Base-by-base conservation (phyloP, 2,888 invertebrate genomes). In the Eupithecia subumbrata region DNA sequence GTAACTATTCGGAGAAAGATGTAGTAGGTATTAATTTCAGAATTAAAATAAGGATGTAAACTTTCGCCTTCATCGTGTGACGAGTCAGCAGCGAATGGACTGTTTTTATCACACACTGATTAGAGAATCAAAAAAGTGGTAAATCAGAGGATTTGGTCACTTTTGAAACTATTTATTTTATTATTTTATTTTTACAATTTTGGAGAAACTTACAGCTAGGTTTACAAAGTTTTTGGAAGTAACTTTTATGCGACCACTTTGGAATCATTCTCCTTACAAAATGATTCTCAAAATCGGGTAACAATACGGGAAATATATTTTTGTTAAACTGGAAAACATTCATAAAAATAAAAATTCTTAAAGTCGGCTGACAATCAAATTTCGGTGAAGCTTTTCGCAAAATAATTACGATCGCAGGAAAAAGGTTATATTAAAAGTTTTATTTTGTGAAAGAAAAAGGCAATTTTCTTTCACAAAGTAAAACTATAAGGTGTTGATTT, bases 401-500 rank as follows among this genome's bases (percentile, higher is more conserved):
- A n/a, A n/a, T n/a, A n/a, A n/a, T 52, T 22, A 52, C 9, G 3
- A 52, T 16, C 3, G 2, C n/a, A 52, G 11, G 52, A 22, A 56
- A 22, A 1, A 22, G 9, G n/a, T 11, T n/a, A 56, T 22, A 11
- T 56, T 0, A 4, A 0, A 56, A 56, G 48, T n/a, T 8, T 14
- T 48, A 9, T 11, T n/a, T n/a, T n/a, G n/a, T n/a, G n/a, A n/a
- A n/a, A n/a, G n/a, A n/a, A n/a, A n/a, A n/a, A n/a, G n/a, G n/a
- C n/a, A n/a, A n/a, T n/a, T n/a, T n/a, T n/a, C n/a, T n/a, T n/a
- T n/a, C n/a, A 52, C 52, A n/a, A 56, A 56, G 3, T 11, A 56
- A 56, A 22, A 56, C n/a, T 56, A 22, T 22, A 22, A 56, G 11
- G 30, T 64, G 18, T 66, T 34, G 66, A 63, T 30, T 63, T 78